A percentile compares a stretch with the other conserved stretches of the same genome.
These are phyloP conservation scores for Parazoanthus darwini DNA, from an alignment of 92 coral and sea anemone species.

Conservation along the genomic window DNA sequence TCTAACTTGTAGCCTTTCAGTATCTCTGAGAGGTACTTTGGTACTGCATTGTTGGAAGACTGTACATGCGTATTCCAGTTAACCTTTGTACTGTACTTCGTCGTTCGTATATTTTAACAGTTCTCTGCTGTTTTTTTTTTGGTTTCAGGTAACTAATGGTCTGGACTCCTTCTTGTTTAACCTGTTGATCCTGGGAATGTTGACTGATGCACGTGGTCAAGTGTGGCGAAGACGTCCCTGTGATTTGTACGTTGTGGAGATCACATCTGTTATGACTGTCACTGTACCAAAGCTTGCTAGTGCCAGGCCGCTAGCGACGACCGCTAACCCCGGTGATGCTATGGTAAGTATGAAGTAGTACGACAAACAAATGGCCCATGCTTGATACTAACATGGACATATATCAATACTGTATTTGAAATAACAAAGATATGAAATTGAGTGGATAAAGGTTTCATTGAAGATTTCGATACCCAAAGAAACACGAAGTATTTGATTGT, in stretches of 20 bases:
- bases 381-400: not conserved
- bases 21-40: too few species aligned
- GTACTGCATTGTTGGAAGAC: too few species aligned
- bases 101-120: too few species aligned
- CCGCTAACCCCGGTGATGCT: constrained; percentile 7
- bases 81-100: too few species aligned
- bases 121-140: not conserved
- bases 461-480: not conserved
- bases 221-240: constrained; percentile 78
- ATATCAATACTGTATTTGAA: not conserved
- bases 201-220: constrained; percentile 66
- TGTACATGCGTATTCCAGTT: too few species aligned
- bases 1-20: too few species aligned
- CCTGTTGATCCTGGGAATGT: constrained; percentile 67
- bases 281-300: not conserved
- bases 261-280: constrained; percentile 51
- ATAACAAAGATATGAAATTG: not conserved
- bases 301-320: not conserved
- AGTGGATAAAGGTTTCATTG: not conserved
- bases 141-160: constrained; percentile 33
- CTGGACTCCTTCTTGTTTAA: constrained; percentile 80
- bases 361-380: not conserved
- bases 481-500: too few species aligned
- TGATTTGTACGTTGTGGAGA: constrained; percentile 83
- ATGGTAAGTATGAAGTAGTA: constrained; percentile 4